phyloP scores from a whole-genome alignment of 2,888 invertebrate genomes.

The Ichneumoninae sp. region DNA sequence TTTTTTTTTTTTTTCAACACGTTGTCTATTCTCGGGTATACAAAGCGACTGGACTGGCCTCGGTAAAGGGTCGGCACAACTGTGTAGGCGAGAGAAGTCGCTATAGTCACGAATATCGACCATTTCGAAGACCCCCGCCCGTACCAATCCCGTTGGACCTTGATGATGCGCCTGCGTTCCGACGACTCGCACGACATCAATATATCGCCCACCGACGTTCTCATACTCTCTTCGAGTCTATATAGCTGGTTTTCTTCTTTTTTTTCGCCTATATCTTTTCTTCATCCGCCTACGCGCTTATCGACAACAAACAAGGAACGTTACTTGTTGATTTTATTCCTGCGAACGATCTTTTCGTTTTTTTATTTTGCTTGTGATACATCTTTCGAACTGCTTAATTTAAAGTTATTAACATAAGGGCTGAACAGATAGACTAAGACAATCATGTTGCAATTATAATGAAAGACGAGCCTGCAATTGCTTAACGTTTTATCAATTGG shows the following conservation, averaged over 20 bases:
- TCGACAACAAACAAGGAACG: constrained; percentile 50
- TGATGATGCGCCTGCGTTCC: constrained; percentile 77
- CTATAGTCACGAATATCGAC: constrained; percentile 83
- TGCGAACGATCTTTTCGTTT: constrained; percentile 51
- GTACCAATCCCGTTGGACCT: constrained; percentile 71
- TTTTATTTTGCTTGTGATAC: not conserved
- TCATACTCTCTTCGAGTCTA: constrained; percentile 11
- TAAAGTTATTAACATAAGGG: not conserved
- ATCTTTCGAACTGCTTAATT: not conserved
- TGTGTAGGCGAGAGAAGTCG: constrained; percentile 73
- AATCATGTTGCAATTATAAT: not conserved
- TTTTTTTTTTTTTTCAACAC: not conserved
- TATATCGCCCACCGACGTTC: constrained; percentile 71
- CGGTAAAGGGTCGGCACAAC: constrained; percentile 81
- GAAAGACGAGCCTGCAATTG: not conserved
- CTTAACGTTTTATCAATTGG: not conserved
- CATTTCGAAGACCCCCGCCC: constrained; percentile 81
- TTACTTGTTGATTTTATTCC: constrained; percentile 63
- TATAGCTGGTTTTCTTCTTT: not conserved
- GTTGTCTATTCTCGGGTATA: constrained; percentile 55
- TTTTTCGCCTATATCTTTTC: constrained; percentile 7
- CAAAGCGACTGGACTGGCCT: constrained; percentile 72
- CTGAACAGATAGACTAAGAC: not conserved
- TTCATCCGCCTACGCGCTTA: constrained; percentile 40
- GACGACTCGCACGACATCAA: constrained; percentile 76